Base-by-base conservation (phyloP, 1,140 invertebrate genomes). In the Zaprionus capensis region DNA sequence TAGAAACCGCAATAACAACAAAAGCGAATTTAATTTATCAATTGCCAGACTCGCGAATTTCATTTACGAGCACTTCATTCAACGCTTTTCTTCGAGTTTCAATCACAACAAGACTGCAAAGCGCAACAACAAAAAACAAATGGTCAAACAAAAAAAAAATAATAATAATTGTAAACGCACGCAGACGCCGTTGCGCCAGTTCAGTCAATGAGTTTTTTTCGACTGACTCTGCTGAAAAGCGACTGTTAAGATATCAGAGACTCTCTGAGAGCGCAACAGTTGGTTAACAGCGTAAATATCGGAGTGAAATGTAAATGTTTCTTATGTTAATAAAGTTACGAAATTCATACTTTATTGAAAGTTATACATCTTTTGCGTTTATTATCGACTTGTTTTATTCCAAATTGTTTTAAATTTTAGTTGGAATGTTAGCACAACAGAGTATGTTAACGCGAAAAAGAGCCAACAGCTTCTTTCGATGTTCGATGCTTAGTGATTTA, bases 1-100 rank as follows among this genome's bases (percentile, higher is more conserved):
- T 55, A 71, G 24, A 77, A 77, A 77, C 74, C 70, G 63, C 74
- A 77, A 67, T 67, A 75, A 75, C 65, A 71, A 72, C 61, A 71
- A 59, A 59, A 38, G 14, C 59, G 69, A 67, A 41, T 57, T 57
- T n/a, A 64, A 67, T 66, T 67, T 46, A 72, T 67, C 38, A 72
- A 72, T 66, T 31, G 46, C 41, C 71, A 58, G 34, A 46, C 68
- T 36, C 46, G 24, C 26, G 17, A 36, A 36, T 72, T 31, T 53
- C 38, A 67, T 46, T 66, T 55, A 55, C 62, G 36, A 7, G 57
- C 57, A 72, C 69, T 65, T 62, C 15, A 72, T 63, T 76, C 38
- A 55, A 56, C 11, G 51, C 49, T 51, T 72, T 76, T 67, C 41
- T 38, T 72, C 56, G 53, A 65, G 55, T 66, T 76, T 71, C 34